A percentile compares a stretch with the other conserved stretches of the same genome.
Conservation (phyloP, 2,888 invertebrate genomes). For the Brenthis ino region DNA sequence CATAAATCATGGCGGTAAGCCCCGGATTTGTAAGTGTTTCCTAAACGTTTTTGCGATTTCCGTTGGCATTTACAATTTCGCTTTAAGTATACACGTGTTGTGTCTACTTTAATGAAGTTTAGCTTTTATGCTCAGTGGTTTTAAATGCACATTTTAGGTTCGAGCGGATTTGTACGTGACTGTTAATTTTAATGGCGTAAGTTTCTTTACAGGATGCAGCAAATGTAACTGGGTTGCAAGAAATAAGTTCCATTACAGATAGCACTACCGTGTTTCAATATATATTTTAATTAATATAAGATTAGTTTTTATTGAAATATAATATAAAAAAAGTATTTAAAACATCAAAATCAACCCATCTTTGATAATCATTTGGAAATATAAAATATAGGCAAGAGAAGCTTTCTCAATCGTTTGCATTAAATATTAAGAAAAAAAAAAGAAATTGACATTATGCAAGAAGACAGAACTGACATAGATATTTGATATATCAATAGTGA, state of each 20-base stretch:
- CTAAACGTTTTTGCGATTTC: constrained; percentile 34
- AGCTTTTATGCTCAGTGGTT: constrained; percentile 13
- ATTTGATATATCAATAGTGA: constrained; percentile 11
- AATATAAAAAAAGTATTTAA: background rate
- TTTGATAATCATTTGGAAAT: no score
- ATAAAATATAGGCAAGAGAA: no score
- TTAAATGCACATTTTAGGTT: background rate
- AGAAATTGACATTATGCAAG: background rate
- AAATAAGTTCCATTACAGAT: background rate
- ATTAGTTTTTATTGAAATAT: background rate
- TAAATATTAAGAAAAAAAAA: background rate
- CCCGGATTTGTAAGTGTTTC: constrained; percentile 8
- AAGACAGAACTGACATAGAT: background rate
- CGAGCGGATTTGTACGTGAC: constrained; percentile 4
- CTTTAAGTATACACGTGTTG: constrained; percentile 7
- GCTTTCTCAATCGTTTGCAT: no score
- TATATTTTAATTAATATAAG: background rate
- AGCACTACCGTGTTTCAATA: constrained; percentile 1
- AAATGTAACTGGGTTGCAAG: constrained; percentile 14
- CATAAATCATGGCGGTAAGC: constrained; percentile 12
- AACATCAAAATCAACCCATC: no score
- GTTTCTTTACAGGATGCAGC: constrained; percentile 23
- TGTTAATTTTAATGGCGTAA: constrained; percentile 17
- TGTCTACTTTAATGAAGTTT: constrained; percentile 15
- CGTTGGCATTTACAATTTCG: constrained; percentile 36